These are phyloP conservation scores for Limenitis camilla DNA, from an alignment of 2,888 invertebrate genomes.

Conservation along the genomic window DNA sequence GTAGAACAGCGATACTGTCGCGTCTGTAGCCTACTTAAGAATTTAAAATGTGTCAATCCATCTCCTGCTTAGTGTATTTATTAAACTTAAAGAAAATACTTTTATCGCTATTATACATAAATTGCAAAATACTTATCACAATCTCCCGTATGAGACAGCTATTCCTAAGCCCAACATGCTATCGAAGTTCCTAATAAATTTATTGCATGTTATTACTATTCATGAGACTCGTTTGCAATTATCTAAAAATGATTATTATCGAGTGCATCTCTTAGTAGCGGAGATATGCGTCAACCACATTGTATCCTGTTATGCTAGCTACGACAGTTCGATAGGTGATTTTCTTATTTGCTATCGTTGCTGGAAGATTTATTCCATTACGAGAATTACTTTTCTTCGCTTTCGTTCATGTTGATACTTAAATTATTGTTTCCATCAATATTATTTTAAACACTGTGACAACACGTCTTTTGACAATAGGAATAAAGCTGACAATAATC, in stretches of 20 bases:
- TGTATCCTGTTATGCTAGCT: constrained; percentile 23
- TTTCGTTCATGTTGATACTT: constrained; percentile 11
- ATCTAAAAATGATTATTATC: constrained; percentile 22
- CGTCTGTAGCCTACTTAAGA: constrained; percentile 51
- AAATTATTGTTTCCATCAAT: constrained; percentile 22
- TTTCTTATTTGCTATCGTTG: constrained; percentile 22
- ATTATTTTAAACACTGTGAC: constrained; percentile 31
- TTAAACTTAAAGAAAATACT: neutral
- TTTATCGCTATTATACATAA: neutral
- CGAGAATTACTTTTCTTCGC: constrained; percentile 1
- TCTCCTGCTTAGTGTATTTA: neutral
- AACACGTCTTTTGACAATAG: constrained; percentile 37
- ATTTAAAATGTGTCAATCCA: constrained; percentile 40
- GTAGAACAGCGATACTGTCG: constrained; percentile 48
- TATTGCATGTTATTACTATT: constrained; percentile 12
- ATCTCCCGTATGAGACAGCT: neutral
- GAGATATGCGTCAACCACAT: constrained; percentile 22
- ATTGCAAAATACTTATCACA: neutral
- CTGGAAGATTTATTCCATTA: constrained; percentile 9
- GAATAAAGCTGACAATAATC: constrained; percentile 41
- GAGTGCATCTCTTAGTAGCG: constrained; percentile 23
- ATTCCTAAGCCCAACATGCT: neutral
- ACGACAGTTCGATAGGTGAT: constrained; percentile 26
- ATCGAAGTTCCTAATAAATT: constrained; percentile 9
- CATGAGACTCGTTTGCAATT: constrained; percentile 11